Base-by-base conservation (phyloP, 2,888 invertebrate species). In the Noctua janthina region DNA sequence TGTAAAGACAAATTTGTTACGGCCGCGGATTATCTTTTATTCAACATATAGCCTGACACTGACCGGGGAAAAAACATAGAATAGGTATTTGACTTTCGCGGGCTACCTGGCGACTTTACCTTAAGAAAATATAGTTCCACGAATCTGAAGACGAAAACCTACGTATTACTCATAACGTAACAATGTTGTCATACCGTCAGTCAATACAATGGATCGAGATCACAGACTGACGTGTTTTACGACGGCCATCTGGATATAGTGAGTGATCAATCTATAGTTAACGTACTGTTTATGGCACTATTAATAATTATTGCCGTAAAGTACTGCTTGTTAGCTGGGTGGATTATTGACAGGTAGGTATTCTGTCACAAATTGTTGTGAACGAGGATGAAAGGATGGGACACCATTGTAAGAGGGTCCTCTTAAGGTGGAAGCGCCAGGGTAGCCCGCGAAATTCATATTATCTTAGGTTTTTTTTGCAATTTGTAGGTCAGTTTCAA, bases 241-340 rank as follows among this genome's bases (percentile, higher is more conserved):
- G 94, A 93, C 78, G 76, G 94, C 93, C 95, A 95, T 95, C 93
- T 95, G 94, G 87, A 87, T 90, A 90, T 90, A 86, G 82, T 89
- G 89, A 87, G 83, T 88, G 84, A 92, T 92, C 90, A 88, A 90
- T 90, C 82, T 85, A 83, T 88, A 90, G 84, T 84, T 90, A 87
- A 87, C 87, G 79, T 74, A 78, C 77, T 86, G 88, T 92, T 91
- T 91, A 91, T 82, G 77, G 88, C 64, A 76, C 89, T 90, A 90
- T 90, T 89, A 90, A 89, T 89, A 91, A 56, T 85, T 76, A 88
- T 87, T 82, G 43, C 59, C 67, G 46, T 64, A 69, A 73, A 77
- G 84, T 76, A 84, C n/a, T 82, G 46, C 51, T 73, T 77, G 78
- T 71, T 78, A 77, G 59, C 54, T 78, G 1, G n/a, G 15, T 59